Conservation (phyloP, 1,140 invertebrate genomes). For the Drosophila repletoides region DNA sequence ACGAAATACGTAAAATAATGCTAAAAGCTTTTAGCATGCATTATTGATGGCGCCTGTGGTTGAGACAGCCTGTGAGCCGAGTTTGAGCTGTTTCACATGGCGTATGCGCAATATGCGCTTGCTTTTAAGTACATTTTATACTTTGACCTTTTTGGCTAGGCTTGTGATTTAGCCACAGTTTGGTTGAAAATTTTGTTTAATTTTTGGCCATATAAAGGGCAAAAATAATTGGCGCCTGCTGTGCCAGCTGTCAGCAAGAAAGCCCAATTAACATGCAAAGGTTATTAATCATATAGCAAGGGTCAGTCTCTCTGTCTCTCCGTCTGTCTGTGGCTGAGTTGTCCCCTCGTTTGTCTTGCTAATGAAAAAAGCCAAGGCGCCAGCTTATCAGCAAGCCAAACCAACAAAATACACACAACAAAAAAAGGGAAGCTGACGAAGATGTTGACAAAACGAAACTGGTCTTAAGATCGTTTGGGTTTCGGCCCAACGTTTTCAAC, state of each 20-base stretch:
- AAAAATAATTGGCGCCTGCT: conserved; percentile 72
- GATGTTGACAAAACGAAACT: conserved; percentile 71
- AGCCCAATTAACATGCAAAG: conserved; percentile 68
- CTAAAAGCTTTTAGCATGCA: conserved; percentile 82
- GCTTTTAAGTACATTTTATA: conserved; percentile 17
- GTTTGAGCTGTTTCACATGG: conserved; percentile 13
- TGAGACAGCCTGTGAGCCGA: too few relatives aligned
- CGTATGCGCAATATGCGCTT: conserved; percentile 42
- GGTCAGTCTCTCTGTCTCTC: conserved; percentile 20
- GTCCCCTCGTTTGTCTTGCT: conserved; percentile 72
- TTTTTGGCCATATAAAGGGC: conserved; percentile 13
- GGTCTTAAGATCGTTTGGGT: conserved; percentile 28
- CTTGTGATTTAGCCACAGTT: conserved; percentile 2
- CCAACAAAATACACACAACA: conserved; percentile 54
- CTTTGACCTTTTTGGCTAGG: conserved; percentile 30
- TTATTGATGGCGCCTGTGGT: conserved; percentile 75
- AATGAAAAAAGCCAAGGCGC: conserved; percentile 82
- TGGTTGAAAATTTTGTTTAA: conserved; percentile 1
- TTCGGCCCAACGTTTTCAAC: too few relatives aligned
- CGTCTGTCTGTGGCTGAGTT: conserved; percentile 23
- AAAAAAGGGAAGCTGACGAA: conserved; percentile 35
- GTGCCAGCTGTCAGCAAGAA: conserved; percentile 35
- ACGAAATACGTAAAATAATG: conserved; percentile 81
- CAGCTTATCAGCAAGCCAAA: conserved; percentile 78
- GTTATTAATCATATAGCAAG: conserved; percentile 74